These are phyloP conservation scores for Tanaodytes sp. DNA, from an alignment of 2,888 invertebrate genomes.

Conservation along the genomic window DNA sequence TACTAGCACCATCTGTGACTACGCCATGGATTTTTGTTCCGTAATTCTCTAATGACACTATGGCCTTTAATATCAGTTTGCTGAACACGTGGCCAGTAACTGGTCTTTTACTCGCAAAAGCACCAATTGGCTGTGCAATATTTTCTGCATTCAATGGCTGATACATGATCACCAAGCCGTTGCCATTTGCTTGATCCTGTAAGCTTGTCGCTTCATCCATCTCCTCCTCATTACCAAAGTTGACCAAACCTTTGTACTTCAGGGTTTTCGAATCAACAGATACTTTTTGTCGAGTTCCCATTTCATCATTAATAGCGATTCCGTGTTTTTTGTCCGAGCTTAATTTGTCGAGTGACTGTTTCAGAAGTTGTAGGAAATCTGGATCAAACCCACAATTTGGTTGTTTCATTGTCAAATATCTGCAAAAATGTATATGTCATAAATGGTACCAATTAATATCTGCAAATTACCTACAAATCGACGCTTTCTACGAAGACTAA, in stretches of 20 bases:
- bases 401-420: slow-evolving; percentile 2
- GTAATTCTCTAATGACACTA: slow-evolving; percentile 44
- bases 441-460: slow-evolving; percentile 11
- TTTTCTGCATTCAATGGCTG: slow-evolving; percentile 42
- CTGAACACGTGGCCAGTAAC: slow-evolving; percentile 34
- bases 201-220: background rate
- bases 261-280: slow-evolving; percentile 12
- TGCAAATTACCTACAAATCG: background rate
- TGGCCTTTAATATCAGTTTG: slow-evolving; percentile 46
- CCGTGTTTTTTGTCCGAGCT: slow-evolving; percentile 8
- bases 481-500: too few relatives aligned
- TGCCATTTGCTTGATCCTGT: slow-evolving; percentile 17
- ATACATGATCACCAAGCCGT: slow-evolving; percentile 53
- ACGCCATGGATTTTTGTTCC: slow-evolving; percentile 51
- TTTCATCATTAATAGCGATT: slow-evolving; percentile 8
- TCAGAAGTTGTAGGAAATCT: slow-evolving; percentile 8
- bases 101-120: slow-evolving; percentile 46
- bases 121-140: slow-evolving; percentile 47
- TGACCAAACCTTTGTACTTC: slow-evolving; percentile 10
- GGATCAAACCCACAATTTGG: slow-evolving; percentile 14
- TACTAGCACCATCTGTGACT: slow-evolving; percentile 49
- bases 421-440: too few relatives aligned
- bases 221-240: slow-evolving; percentile 2
- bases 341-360: background rate
- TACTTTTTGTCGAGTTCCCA: slow-evolving; percentile 9